Percentiles rank a stretch among this genome's conserved stretches.
phyloP scores from a whole-genome alignment of 2,888 invertebrate genomes.

The Hemicrepidius hirtus region DNA sequence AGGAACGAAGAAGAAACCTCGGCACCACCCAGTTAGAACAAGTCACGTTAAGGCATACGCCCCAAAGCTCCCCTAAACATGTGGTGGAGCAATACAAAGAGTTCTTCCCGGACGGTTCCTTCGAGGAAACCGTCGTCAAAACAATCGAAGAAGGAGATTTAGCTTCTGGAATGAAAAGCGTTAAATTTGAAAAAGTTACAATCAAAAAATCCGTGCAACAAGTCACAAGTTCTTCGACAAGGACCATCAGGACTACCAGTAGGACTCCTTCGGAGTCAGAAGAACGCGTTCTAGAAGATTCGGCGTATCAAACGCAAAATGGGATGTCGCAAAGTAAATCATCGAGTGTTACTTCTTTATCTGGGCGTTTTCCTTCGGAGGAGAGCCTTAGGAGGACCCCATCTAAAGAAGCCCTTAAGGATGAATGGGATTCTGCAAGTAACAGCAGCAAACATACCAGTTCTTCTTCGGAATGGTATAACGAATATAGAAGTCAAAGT shows the following conservation, averaged over 20 bases:
- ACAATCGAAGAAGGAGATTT: constrained; percentile 80
- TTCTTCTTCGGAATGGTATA: constrained; percentile 75
- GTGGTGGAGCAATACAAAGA: constrained; percentile 60
- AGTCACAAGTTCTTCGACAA: constrained; percentile 70
- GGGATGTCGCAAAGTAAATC: constrained; percentile 72
- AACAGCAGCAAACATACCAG: constrained; percentile 69
- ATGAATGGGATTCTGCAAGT: constrained; percentile 69
- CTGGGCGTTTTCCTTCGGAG: constrained; percentile 74
- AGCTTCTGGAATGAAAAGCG: constrained; percentile 77
- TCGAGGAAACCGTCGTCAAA: constrained; percentile 73
- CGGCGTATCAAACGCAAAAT: constrained; percentile 76
- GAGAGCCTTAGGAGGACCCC: constrained; percentile 73
- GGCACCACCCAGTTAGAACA: constrained; percentile 74
- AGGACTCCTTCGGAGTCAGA: constrained; percentile 75
- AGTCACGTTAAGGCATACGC: constrained; percentile 77
- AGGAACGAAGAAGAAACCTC: constrained; percentile 63
- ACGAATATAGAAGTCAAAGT: constrained; percentile 75
- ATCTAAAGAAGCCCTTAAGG: constrained; percentile 64
- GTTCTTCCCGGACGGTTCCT: constrained; percentile 67
- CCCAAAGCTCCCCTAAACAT: constrained; percentile 66
- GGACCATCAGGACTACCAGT: constrained; percentile 65
- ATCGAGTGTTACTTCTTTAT: constrained; percentile 74
- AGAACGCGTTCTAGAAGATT: constrained; percentile 74
- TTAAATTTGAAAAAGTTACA: constrained; percentile 83
- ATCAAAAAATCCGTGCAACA: constrained; percentile 80